Percentiles rank a stretch among this genome's conserved stretches.
phyloP scores from a whole-genome alignment of 37 sponge, comb jelly and placozoan genomes.

The Dysidea cf. avara region DNA sequence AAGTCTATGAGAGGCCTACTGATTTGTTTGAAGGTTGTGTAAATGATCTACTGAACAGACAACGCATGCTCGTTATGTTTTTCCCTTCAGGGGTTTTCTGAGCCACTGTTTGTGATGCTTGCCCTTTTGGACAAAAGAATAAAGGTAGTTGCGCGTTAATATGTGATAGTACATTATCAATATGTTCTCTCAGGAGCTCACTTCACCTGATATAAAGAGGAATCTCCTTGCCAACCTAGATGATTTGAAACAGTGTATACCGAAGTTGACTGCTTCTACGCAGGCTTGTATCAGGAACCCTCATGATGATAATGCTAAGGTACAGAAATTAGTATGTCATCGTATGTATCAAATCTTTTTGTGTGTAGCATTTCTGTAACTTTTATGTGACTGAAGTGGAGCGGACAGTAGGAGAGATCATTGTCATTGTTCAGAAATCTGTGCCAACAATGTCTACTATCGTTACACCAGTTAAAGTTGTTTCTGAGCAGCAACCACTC shows the following conservation, averaged over 20 bases:
- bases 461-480: too few relatives aligned
- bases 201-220: slow-evolving; percentile 36
- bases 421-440: too few relatives aligned
- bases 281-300: slow-evolving; percentile 68
- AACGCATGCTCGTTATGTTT: not conserved
- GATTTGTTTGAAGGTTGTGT: slow-evolving; percentile 75
- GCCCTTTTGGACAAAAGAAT: slow-evolving; percentile 61
- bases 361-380: too few relatives aligned
- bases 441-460: too few relatives aligned
- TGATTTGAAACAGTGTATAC: slow-evolving; percentile 53
- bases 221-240: slow-evolving; percentile 33
- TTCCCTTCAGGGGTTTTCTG: slow-evolving; percentile 68
- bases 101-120: slow-evolving; percentile 59
- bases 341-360: too few relatives aligned
- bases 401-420: too few relatives aligned
- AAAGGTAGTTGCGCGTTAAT: slow-evolving; percentile 14
- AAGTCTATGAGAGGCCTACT: slow-evolving; percentile 83
- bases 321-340: not conserved
- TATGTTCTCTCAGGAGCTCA: slow-evolving; percentile 52
- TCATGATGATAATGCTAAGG: slow-evolving; percentile 19
- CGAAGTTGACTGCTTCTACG: slow-evolving; percentile 55
- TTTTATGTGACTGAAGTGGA: too few relatives aligned
- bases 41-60: not conserved
- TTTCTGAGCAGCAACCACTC: too few relatives aligned
- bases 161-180: too few relatives aligned